These are phyloP conservation scores for Arbacia lixula DNA, from an alignment of 53 echinoderm and acorn worm species.

Conservation along the genomic window DNA sequence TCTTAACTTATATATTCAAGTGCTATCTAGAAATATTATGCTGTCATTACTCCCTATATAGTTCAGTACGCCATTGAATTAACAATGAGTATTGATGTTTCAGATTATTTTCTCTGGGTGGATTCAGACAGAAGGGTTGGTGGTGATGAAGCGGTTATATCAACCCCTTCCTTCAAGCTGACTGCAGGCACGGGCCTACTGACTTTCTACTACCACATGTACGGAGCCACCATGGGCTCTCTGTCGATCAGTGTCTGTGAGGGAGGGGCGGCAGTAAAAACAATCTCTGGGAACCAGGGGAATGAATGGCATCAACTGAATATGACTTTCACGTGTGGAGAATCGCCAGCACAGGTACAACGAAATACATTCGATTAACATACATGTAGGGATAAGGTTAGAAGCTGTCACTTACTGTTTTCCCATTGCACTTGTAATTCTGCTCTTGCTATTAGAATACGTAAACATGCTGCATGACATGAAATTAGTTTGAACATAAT, in stretches of 20 bases:
- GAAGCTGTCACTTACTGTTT: too few species aligned
- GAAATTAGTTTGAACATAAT: too few species aligned
- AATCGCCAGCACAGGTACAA: neutral
- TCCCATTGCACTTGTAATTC: too few species aligned
- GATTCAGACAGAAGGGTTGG: neutral
- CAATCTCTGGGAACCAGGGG: neutral
- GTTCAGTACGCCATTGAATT: too few species aligned
- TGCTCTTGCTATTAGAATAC: too few species aligned
- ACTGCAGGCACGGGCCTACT: constrained; percentile 1
- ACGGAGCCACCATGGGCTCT: neutral
- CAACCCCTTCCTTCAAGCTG: constrained; percentile 21
- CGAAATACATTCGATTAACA: too few species aligned
- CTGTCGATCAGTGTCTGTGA: constrained; percentile 4
- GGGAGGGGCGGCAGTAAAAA: neutral
- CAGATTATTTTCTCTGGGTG: constrained; percentile 25
- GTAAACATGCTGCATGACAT: too few species aligned
- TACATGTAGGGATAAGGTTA: too few species aligned
- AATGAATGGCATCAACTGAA: constrained; percentile 16
- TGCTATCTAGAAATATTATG: too few species aligned
- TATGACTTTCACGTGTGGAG: constrained; percentile 14
- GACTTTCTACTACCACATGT: constrained; percentile 22
- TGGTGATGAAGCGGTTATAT: neutral
- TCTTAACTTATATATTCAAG: neutral
- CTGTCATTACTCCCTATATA: too few species aligned
- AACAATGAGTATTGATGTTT: too few species aligned